Evolutionary conservation across 2,888 invertebrate species (phyloP).

Genomic region (Salticus scenicus): DNA sequence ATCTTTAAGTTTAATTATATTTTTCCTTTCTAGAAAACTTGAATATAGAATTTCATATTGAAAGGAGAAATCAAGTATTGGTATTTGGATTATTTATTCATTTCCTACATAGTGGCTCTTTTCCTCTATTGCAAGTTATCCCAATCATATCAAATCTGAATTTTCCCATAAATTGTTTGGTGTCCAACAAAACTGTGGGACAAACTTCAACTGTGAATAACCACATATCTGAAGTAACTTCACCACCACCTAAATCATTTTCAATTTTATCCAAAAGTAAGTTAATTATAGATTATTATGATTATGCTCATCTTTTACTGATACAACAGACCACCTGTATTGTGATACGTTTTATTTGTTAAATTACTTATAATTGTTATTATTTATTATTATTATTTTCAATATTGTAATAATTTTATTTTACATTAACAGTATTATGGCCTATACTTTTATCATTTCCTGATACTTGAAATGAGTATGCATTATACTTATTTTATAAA

Average conservation of each 20-base stretch:
- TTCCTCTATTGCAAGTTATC: not conserved
- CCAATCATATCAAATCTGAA: not conserved
- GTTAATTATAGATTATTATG: no score
- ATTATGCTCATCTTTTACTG: no score
- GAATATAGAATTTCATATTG: slow-evolving; percentile 33
- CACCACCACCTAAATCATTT: not conserved
- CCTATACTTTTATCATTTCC: no score
- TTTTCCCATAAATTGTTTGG: not conserved
- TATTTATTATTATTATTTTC: no score
- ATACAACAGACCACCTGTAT: no score
- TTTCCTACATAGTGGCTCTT: not conserved
- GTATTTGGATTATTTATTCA: slow-evolving; percentile 17
- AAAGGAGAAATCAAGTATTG: slow-evolving; percentile 10
- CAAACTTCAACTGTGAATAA: not conserved
- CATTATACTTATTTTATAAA: no score
- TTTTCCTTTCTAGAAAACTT: slow-evolving; percentile 33
- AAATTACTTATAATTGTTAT: no score
- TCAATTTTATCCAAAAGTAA: not conserved
- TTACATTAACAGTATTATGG: no score
- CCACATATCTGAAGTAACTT: not conserved
- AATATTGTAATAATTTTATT: no score
- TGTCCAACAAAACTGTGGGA: not conserved
- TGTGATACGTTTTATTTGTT: no score
- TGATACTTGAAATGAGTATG: no score
- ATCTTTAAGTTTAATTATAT: not conserved